These are phyloP conservation scores for Drosophila borborema DNA, from an alignment of 2,888 invertebrate genomes.

Conservation along the genomic window DNA sequence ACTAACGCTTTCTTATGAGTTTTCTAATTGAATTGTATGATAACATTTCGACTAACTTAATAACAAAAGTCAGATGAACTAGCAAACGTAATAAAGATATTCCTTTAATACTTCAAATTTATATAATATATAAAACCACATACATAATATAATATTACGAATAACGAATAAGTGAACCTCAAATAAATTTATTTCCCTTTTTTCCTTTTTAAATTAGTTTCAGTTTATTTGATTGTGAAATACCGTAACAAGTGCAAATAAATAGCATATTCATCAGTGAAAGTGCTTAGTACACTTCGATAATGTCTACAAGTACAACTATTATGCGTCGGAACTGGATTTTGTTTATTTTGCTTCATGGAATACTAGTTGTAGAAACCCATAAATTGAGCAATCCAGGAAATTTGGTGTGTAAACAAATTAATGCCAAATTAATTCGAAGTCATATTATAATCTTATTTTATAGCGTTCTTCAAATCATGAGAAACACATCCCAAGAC, in stretches of 20 bases:
- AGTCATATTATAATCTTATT: background rate
- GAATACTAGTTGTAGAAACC: background rate
- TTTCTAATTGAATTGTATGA: no score
- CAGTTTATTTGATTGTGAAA: background rate
- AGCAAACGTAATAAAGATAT: no score
- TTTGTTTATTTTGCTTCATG: background rate
- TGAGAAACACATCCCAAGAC: background rate
- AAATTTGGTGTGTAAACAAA: background rate
- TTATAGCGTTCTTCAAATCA: background rate
- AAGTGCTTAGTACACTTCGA: background rate
- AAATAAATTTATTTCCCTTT: background rate
- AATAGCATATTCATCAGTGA: background rate
- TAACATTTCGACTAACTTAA: no score
- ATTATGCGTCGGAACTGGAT: background rate
- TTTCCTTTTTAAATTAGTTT: background rate
- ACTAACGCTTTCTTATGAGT: no score
- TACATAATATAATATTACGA: no score
- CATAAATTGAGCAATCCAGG: background rate
- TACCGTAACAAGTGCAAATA: background rate
- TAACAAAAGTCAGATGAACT: no score
- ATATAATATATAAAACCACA: no score
- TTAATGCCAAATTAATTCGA: background rate
- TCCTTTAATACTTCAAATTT: no score
- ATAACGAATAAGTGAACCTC: no score
- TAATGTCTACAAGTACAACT: background rate